A percentile compares a stretch with the other conserved stretches of the same genome.
Evolutionary conservation across 2,888 invertebrate genomes (phyloP).

Genomic region (Euproctis similis): DNA sequence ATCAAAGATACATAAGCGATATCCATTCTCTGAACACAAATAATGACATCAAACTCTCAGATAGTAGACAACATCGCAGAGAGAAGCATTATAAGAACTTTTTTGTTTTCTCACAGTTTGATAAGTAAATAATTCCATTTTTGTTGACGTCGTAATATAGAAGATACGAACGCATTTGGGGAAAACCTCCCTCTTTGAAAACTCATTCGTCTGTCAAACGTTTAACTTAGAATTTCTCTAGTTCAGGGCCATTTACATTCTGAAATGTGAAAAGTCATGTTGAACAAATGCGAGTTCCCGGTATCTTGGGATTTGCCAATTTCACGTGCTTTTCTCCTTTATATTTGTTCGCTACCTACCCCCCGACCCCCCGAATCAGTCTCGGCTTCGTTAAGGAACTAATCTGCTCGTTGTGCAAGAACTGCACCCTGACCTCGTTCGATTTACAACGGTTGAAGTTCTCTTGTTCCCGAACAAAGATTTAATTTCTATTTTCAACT

Average conservation of each 20-base stretch:
- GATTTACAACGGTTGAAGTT: no score
- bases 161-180: slow-evolving; percentile 20
- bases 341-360: slow-evolving; percentile 20
- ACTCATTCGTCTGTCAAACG: slow-evolving; percentile 25
- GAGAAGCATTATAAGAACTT: slow-evolving; percentile 7
- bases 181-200: slow-evolving; percentile 24
- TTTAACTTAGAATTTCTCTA: slow-evolving; percentile 26
- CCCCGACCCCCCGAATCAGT: slow-evolving; percentile 20
- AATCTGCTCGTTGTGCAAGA: slow-evolving; percentile 51
- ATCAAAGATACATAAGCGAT: no score
- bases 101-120: slow-evolving; percentile 8
- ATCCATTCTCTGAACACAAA: no score
- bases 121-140: slow-evolving; percentile 11
- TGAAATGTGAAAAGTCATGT: slow-evolving; percentile 32
- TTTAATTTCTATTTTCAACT: no score
- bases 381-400: slow-evolving; percentile 46
- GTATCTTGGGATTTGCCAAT: slow-evolving; percentile 33
- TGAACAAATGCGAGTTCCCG: slow-evolving; percentile 22
- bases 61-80: no score
- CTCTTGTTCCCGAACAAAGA: no score
- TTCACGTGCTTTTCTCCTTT: slow-evolving; percentile 25
- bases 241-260: slow-evolving; percentile 33
- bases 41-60: no score
- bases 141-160: slow-evolving; percentile 16
- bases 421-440: slow-evolving; percentile 42